Base-by-base conservation (phyloP, 2,888 invertebrate species). In the Tetragonisca angustula region DNA sequence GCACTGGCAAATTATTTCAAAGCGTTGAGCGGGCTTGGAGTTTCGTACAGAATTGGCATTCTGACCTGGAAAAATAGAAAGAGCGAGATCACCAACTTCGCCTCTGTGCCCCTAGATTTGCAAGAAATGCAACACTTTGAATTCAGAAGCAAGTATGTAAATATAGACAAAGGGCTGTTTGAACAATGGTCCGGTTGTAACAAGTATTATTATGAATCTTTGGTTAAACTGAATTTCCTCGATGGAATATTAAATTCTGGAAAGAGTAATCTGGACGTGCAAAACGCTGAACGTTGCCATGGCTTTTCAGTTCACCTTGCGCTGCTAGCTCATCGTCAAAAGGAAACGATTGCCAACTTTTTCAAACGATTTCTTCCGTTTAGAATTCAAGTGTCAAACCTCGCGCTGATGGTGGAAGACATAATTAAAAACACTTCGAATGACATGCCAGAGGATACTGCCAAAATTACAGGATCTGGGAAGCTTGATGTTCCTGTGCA, bases 1-100 rank as follows among this genome's bases (percentile, higher is more conserved):
- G 97, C 97, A 0, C 94, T 99, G 1, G 96, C 98, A 0, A 98
- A 98, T 94, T 95, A 99, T 67, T 99, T 99, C 94, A 98, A 97
- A 93, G 95, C 96, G 43, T 95, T 99, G 0, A 94, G 96, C 0
- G 96, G 96, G 81, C 95, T 97, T 87, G 98, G 98, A 0, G 93
- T 99, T 2, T 98, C 97, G 65, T 98, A 97, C 92, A 96, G 97
- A 83, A 96, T 97, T 0, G 99, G 99, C 2, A 95, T 97, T 13
- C 78, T 93, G 5, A 93, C 89, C 9, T 93, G 91, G 93, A 93
- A 89, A 84, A 94, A 94, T 71, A 89, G 88, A 32, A 85, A 87
- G 21, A 79, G 95, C 0, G 95, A 96, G 3, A 93, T 96, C 24
- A 95, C 96, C 62, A 96, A 97, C 90, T 96, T 97, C 85, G 95